phyloP scores from a whole-genome alignment of 2,888 invertebrate species.

The Drosophila siamana region DNA sequence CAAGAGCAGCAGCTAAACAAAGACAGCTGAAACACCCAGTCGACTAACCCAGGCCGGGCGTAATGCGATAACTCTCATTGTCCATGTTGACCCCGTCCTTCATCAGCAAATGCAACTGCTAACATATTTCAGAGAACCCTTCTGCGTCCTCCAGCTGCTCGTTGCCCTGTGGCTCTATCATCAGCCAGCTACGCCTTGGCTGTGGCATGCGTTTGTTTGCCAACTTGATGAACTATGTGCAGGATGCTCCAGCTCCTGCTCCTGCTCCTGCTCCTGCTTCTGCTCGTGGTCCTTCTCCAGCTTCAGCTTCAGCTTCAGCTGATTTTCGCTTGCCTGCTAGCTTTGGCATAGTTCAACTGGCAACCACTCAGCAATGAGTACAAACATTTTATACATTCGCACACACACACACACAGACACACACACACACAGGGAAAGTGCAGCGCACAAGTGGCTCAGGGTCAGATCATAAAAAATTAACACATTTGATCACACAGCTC shows the following conservation, averaged over 20 bases:
- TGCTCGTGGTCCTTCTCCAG: neutral
- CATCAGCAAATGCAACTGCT: conserved; percentile 57
- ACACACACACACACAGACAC: neutral
- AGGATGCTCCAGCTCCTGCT: conserved; percentile 31
- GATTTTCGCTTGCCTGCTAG: conserved; percentile 44
- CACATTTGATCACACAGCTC: conserved; percentile 41
- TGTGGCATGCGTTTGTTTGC: conserved; percentile 73
- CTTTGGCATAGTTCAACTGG: conserved; percentile 52
- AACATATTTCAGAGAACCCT: conserved; percentile 60
- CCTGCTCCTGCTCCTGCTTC: neutral
- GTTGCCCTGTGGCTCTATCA: neutral
- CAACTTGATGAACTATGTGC: conserved; percentile 72
- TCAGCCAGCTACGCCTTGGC: conserved; percentile 26
- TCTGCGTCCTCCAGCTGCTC: neutral
- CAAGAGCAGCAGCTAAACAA: conserved; percentile 20
- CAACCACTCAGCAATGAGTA: conserved; percentile 37
- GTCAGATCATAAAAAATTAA: conserved; percentile 53
- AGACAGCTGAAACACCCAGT: conserved; percentile 30
- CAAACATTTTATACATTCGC: conserved; percentile 31
- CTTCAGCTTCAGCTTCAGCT: conserved; percentile 19
- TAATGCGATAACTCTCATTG: conserved; percentile 57
- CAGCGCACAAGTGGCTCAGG: conserved; percentile 30
- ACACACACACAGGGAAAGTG: neutral
- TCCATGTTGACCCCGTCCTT: conserved; percentile 7
- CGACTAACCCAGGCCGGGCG: conserved; percentile 20